Conservation (phyloP, 1,140 invertebrate species). For the Trinorchestia longiramus region DNA sequence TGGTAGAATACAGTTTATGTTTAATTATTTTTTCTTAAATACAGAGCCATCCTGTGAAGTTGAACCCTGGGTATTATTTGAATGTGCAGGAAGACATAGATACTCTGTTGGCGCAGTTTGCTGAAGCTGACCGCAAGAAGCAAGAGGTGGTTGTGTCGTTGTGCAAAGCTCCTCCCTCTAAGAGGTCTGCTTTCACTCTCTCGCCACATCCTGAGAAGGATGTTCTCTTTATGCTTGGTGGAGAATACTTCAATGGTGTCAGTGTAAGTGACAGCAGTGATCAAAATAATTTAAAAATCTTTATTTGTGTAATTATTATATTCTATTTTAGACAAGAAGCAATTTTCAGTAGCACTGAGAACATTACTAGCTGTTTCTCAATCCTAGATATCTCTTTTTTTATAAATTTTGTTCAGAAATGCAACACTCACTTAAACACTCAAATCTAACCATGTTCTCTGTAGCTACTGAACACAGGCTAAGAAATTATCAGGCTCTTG, state of each 20-base stretch:
- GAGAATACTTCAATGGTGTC: conserved; percentile 91
- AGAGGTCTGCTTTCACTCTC: conserved; percentile 84
- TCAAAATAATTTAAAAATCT: not conserved
- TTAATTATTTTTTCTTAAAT: too few relatives aligned
- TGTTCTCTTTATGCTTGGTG: conserved; percentile 91
- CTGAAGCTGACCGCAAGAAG: conserved; percentile 79
- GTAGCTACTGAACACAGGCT: too few relatives aligned
- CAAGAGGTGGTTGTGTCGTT: conserved; percentile 79
- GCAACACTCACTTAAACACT: too few relatives aligned
- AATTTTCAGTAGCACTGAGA: too few relatives aligned
- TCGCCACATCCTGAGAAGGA: conserved; percentile 87
- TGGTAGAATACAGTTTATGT: not conserved
- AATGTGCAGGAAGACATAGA: conserved; percentile 59
- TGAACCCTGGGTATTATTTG: not conserved
- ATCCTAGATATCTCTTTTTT: too few relatives aligned
- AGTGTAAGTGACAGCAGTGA: conserved; percentile 74
- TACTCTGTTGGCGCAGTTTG: conserved; percentile 66
- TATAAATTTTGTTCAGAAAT: too few relatives aligned
- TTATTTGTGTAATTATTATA: not conserved
- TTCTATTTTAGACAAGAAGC: too few relatives aligned
- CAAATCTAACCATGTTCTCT: too few relatives aligned
- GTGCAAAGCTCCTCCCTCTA: conserved; percentile 77
- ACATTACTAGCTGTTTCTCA: too few relatives aligned
- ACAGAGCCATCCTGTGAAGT: not conserved
- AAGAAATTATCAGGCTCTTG: too few relatives aligned